Evolutionary conservation across 2,797 vertebrate genomes (phyloP).

Genomic region (Poecilia picta): DNA sequence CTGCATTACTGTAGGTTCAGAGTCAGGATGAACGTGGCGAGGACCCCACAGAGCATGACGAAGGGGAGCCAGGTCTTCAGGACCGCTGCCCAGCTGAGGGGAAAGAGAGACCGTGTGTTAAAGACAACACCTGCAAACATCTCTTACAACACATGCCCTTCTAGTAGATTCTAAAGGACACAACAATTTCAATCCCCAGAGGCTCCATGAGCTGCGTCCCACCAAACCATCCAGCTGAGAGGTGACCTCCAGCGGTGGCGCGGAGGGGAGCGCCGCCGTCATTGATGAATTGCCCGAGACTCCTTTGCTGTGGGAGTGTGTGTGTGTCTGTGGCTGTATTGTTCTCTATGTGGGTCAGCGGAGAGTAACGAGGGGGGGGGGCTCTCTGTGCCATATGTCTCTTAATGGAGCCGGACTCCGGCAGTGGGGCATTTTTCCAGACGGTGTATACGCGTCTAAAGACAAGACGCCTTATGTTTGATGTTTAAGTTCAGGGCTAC

Average conservation of each 20-base stretch:
- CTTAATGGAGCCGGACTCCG: slow-evolving; percentile 24
- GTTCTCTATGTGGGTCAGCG: slow-evolving; percentile 72
- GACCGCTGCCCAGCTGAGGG: slow-evolving; percentile 87
- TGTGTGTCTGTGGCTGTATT: slow-evolving; percentile 52
- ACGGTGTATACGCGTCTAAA: background rate
- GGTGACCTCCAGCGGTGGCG: slow-evolving; percentile 67
- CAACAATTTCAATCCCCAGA: slow-evolving; percentile 37
- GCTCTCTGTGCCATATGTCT: slow-evolving; percentile 57
- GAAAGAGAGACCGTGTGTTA: slow-evolving; percentile 44
- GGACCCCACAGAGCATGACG: slow-evolving; percentile 85
- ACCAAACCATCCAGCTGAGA: slow-evolving; percentile 55
- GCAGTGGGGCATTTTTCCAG: slow-evolving; percentile 23
- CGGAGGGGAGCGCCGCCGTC: slow-evolving; percentile 52
- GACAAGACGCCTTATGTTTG: slow-evolving; percentile 32
- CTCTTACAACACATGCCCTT: slow-evolving; percentile 4
- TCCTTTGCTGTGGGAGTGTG: slow-evolving; percentile 42
- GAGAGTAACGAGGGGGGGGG: slow-evolving; percentile 67
- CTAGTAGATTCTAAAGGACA: slow-evolving; percentile 25
- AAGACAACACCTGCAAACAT: slow-evolving; percentile 31
- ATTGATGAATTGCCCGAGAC: slow-evolving; percentile 73
- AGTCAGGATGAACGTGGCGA: slow-evolving; percentile 86
- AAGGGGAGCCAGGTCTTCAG: slow-evolving; percentile 98
- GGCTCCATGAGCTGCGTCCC: slow-evolving; percentile 37
- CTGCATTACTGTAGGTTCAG: slow-evolving; percentile 86
- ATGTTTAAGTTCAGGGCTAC: background rate